phyloP scores from a whole-genome alignment of 1,140 invertebrate species.

The Orchesella cincta region DNA sequence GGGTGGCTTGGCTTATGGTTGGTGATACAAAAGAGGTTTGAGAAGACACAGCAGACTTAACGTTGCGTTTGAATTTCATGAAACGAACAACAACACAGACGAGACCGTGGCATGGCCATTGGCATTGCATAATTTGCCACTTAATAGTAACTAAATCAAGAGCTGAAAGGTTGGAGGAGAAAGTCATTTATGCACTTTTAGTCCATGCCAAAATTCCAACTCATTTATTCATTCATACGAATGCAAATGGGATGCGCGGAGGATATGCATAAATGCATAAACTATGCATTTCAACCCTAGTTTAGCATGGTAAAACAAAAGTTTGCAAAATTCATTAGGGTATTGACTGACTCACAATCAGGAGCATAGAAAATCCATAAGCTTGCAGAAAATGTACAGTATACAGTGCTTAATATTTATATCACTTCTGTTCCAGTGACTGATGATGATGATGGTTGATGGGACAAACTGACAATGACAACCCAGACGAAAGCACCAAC shows the following conservation, averaged over 20 bases:
- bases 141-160: background rate
- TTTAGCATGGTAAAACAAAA: background rate
- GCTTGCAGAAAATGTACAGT: no score
- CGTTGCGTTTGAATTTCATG: background rate
- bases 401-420: no score
- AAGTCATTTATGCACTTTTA: background rate
- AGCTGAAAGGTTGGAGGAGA: background rate
- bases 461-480: no score
- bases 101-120: background rate
- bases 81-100: background rate
- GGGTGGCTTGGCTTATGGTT: background rate
- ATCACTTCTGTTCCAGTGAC: no score
- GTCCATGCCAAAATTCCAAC: background rate
- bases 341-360: background rate
- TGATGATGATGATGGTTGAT: no score
- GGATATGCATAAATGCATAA: background rate
- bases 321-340: background rate
- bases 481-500: no score
- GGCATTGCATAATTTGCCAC: slow-evolving; percentile 5
- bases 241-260: background rate
- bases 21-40: background rate
- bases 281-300: background rate
- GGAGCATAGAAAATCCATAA: background rate
- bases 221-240: slow-evolving; percentile 8
- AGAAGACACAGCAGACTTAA: background rate